Evolutionary conservation across 2,797 vertebrate species (phyloP).

Genomic region (Micromesistius poutassou): DNA sequence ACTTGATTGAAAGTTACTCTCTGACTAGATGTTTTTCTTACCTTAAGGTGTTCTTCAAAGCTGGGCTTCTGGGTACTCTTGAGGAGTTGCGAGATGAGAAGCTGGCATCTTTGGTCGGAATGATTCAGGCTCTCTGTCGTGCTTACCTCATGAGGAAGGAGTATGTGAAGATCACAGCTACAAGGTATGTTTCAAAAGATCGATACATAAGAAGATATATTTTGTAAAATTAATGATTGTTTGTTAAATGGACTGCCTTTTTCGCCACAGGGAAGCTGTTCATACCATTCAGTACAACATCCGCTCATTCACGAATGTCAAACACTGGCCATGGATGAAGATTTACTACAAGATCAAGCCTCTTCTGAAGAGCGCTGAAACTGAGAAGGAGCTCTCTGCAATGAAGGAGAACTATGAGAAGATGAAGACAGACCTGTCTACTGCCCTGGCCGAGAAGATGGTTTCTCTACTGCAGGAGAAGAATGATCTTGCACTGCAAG

Average conservation of each 20-base stretch:
- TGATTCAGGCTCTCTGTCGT: slow-evolving; percentile 77
- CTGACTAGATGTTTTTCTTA: neutral
- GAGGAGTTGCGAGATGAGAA: slow-evolving; percentile 86
- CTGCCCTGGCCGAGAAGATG: slow-evolving; percentile 76
- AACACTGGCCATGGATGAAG: slow-evolving; percentile 85
- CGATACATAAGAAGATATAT: neutral
- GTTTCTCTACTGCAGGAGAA: slow-evolving; percentile 81
- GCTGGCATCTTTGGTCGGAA: slow-evolving; percentile 74
- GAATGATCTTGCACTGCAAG: slow-evolving; percentile 81
- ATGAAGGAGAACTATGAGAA: slow-evolving; percentile 76
- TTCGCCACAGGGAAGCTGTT: slow-evolving; percentile 72
- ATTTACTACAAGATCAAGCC: slow-evolving; percentile 90
- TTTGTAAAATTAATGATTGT: neutral
- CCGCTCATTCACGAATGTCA: slow-evolving; percentile 85
- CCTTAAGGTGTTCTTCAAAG: slow-evolving; percentile 83
- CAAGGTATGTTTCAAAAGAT: slow-evolving; percentile 64
- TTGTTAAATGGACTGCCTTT: neutral
- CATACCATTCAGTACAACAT: slow-evolving; percentile 83
- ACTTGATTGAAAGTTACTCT: slow-evolving; percentile 21
- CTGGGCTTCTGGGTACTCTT: slow-evolving; percentile 79
- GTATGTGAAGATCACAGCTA: slow-evolving; percentile 78
- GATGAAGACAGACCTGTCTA: slow-evolving; percentile 7
- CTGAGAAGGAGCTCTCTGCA: slow-evolving; percentile 85
- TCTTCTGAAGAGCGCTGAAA: slow-evolving; percentile 82
- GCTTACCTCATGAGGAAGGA: slow-evolving; percentile 78